Evolutionary conservation across 2,888 invertebrate species (phyloP), one percentile per base, ranked within the genome.

Genomic region (Polyploca ridens): DNA sequence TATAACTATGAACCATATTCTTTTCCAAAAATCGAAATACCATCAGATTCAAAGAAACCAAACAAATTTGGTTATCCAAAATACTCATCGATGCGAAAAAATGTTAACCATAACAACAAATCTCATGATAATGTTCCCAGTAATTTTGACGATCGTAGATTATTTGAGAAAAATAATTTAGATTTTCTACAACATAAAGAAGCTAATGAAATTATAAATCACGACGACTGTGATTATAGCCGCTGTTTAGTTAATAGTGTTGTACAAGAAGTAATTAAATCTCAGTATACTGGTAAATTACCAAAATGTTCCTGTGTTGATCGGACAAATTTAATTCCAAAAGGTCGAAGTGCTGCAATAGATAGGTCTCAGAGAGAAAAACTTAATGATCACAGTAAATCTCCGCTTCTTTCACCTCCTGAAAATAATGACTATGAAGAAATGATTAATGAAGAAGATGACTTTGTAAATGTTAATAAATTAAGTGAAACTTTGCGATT

Each of bases 271-370:
- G 57, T 64, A 27, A 46, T 38, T 19, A 54, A 54, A 10, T 54
- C 46, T 60, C 33, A 67, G 63, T 16, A 58, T 44, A 58, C 57
- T 46, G 44, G 57, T 33, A 61, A 64, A 10, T 72, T 69, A 44
- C 62, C 71, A 10, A 70, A 74, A 13, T 82, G 83, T 68, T 71
- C 69, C 63, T 83, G 82, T 57, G 67, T 65, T 6, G 63, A 63
- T 16, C 64, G 63, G 60, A 57, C 65, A 2, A 71, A 69, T 58
- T 41, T 61, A 27, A 60, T 19, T 10, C 11, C 16, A 41, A 41
- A 61, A 27, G 41, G 44, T 41, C 16, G 8, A 10, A 33, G 38
- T 27, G 19, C 61, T 19, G 13, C 27, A 61, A 61, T 38, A 19
- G 44, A 44, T n/a, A 61, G 44, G 41, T 3, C 61, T 19, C 41